Evolutionary conservation across 2,888 invertebrate species (phyloP).

Genomic region (Apeira syringaria): DNA sequence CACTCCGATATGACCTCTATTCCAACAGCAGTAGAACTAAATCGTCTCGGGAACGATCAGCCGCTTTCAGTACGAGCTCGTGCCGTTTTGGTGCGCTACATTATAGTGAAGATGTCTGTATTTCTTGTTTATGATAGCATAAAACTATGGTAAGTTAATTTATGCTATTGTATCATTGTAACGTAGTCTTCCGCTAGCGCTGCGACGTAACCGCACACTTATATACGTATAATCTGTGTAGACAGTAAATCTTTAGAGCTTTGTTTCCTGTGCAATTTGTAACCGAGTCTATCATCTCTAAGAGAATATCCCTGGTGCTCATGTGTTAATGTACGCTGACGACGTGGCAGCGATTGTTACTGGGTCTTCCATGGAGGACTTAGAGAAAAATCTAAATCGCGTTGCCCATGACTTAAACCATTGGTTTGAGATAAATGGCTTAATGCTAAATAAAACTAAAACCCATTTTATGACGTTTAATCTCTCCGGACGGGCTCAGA

Average conservation of each 20-base stretch:
- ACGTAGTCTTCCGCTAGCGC: constrained; percentile 45
- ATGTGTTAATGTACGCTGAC: no score
- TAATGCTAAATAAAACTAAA: no score
- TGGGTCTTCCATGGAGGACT: no score
- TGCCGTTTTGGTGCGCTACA: constrained; percentile 59
- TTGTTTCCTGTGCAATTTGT: constrained; percentile 8
- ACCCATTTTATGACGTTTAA: no score
- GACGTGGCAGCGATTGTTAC: no score
- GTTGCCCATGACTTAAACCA: no score
- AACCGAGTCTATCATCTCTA: constrained; percentile 11
- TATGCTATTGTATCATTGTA: constrained; percentile 59
- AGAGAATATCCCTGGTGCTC: no score
- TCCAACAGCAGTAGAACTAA: constrained; percentile 56
- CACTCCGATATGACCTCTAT: constrained; percentile 68
- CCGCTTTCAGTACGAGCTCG: constrained; percentile 52
- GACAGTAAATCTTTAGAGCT: constrained; percentile 39
- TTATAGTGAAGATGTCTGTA: constrained; percentile 74
- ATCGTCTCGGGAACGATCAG: constrained; percentile 43
- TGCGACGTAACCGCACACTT: constrained; percentile 29
- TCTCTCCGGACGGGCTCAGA: no score
- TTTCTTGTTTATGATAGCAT: constrained; percentile 71
- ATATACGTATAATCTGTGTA: constrained; percentile 35
- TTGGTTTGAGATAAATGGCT: no score
- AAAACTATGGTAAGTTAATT: constrained; percentile 71
- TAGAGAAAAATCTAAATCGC: no score